phyloP scores from a whole-genome alignment of 2,797 vertebrate species.

The Aldrovandia affinis region DNA sequence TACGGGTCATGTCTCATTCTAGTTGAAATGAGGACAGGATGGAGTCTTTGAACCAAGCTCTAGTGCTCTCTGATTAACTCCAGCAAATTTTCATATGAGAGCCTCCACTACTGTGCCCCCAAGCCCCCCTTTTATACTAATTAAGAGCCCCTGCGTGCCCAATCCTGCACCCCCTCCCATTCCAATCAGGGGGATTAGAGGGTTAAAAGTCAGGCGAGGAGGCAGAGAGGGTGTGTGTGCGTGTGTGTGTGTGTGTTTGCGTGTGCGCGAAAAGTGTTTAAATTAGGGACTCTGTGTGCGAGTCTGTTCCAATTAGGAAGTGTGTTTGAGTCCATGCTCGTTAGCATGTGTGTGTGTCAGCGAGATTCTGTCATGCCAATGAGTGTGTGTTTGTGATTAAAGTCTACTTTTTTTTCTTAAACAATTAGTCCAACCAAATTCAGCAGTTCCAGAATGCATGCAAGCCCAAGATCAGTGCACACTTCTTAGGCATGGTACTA shows the following conservation, averaged over 20 bases:
- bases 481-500: conserved; percentile 43
- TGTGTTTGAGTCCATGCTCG: not conserved
- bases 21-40: not conserved
- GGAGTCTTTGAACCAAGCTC: not conserved
- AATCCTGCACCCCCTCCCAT: conserved; percentile 27
- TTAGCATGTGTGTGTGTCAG: not conserved
- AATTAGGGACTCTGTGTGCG: not conserved
- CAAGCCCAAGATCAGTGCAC: conserved; percentile 32
- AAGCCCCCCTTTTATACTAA: conserved; percentile 46
- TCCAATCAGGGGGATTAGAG: conserved; percentile 64
- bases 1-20: not conserved
- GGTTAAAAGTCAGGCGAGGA: conserved; percentile 69
- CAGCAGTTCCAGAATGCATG: conserved; percentile 7
- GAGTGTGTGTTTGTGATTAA: not conserved
- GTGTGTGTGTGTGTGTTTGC: not conserved
- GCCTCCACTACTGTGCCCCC: not conserved
- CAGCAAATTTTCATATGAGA: not conserved
- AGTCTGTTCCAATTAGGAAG: not conserved
- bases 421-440: not conserved
- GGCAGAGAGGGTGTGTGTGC: conserved; percentile 2
- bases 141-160: conserved; percentile 48
- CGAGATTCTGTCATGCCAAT: not conserved
- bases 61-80: not conserved
- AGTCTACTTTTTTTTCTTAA: conserved; percentile 15
- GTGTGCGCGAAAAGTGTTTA: not conserved